Conservation (phyloP, 2,888 invertebrate genomes). For the Eristalinus sepulchralis region DNA sequence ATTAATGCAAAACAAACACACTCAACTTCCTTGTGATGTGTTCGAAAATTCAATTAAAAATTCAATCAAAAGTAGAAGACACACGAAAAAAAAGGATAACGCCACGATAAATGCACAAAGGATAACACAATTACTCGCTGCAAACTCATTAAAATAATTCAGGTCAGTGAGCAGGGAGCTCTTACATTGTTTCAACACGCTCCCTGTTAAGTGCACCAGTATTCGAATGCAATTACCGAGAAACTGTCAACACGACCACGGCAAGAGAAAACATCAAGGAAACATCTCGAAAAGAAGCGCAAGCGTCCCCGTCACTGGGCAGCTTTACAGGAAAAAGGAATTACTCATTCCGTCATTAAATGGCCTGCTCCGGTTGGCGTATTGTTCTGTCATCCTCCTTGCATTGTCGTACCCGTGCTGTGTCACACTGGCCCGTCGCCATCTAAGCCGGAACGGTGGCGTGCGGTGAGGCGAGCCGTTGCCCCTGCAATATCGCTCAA, state of each 20-base stretch:
- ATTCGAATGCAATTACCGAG: conserved; percentile 32
- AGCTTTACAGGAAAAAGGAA: neutral
- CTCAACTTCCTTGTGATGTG: conserved; percentile 1
- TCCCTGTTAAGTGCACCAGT: conserved; percentile 13
- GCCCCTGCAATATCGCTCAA: neutral
- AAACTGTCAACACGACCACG: conserved; percentile 5
- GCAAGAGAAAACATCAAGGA: neutral
- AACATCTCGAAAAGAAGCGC: neutral
- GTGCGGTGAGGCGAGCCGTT: too few species aligned
- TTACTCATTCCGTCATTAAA: conserved; percentile 8
- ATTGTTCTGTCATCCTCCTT: neutral
- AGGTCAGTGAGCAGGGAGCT: conserved; percentile 47
- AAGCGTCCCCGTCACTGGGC: neutral
- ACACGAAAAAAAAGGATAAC: conserved; percentile 13
- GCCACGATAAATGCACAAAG: conserved; percentile 35
- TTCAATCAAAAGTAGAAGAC: conserved; percentile 17
- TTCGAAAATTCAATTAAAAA: conserved; percentile 45
- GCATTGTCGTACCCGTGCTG: neutral
- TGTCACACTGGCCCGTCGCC: conserved; percentile 2
- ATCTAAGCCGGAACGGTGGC: neutral
- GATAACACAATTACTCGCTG: conserved; percentile 46
- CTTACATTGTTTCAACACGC: conserved; percentile 46
- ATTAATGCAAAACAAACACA: conserved; percentile 27
- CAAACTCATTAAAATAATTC: conserved; percentile 63
- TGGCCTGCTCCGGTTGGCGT: conserved; percentile 6